Evolutionary conservation across 2,797 vertebrate species (phyloP).

Genomic region (Enteromius afrohamiltoni): DNA sequence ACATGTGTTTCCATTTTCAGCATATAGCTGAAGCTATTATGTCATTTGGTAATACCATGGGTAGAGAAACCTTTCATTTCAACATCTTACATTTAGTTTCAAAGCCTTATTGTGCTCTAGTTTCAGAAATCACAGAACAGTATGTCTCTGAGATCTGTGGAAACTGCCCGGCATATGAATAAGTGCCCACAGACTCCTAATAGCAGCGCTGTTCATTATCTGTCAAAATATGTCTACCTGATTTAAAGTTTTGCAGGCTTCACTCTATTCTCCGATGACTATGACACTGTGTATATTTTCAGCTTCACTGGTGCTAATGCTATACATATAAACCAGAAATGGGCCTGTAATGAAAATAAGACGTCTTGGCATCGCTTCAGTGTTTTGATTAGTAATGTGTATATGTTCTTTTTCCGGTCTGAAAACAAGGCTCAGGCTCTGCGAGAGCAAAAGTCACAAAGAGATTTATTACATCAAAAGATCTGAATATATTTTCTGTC

Average conservation of each 20-base stretch:
- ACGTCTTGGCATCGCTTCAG: slow-evolving; percentile 6
- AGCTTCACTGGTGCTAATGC: slow-evolving; percentile 13
- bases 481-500: background rate
- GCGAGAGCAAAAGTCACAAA: slow-evolving; percentile 4
- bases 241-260: slow-evolving; percentile 24
- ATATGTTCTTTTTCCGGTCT: background rate
- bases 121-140: slow-evolving; percentile 23
- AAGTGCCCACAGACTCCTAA: slow-evolving; percentile 11
- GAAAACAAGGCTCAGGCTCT: background rate
- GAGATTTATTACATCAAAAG: slow-evolving; percentile 15
- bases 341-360: background rate
- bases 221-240: slow-evolving; percentile 30
- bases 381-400: slow-evolving; percentile 23
- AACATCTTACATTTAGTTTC: slow-evolving; percentile 32
- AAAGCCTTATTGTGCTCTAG: slow-evolving; percentile 29
- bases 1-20: slow-evolving; percentile 60
- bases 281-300: slow-evolving; percentile 23
- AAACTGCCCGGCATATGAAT: background rate
- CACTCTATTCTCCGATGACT: background rate
- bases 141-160: slow-evolving; percentile 19
- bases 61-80: slow-evolving; percentile 38
- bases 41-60: slow-evolving; percentile 36
- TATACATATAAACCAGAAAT: slow-evolving; percentile 12
- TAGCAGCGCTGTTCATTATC: slow-evolving; percentile 3
- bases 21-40: slow-evolving; percentile 54